Evolutionary conservation across 2,888 invertebrate species (phyloP).

Genomic region (Chirona hameri): DNA sequence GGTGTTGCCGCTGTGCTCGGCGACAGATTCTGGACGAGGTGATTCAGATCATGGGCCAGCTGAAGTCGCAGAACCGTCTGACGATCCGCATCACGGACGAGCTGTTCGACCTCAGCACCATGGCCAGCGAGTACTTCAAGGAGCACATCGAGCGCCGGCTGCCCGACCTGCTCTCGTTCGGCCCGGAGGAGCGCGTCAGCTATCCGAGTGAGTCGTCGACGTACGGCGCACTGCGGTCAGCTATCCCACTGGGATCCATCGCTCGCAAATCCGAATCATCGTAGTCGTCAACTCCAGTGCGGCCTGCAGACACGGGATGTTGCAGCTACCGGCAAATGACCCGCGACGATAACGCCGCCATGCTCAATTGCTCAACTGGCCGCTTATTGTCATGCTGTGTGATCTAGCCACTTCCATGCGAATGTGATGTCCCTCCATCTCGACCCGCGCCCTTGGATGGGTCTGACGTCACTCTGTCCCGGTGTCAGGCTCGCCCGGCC

Average conservation of each 20-base stretch:
- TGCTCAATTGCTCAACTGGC: too few species aligned
- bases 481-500: conserved; percentile 1
- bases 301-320: too few species aligned
- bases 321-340: too few species aligned
- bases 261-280: too few species aligned
- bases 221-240: too few species aligned
- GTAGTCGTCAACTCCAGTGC: too few species aligned
- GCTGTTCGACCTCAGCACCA: conserved; percentile 87
- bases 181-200: conserved; percentile 53
- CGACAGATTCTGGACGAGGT: conserved; percentile 84
- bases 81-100: conserved; percentile 89
- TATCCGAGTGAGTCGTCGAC: conserved; percentile 5
- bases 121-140: conserved; percentile 98
- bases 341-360: too few species aligned
- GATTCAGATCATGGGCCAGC: conserved; percentile 75
- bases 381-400: too few species aligned
- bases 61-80: conserved; percentile 85
- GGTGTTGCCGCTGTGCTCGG: neutral
- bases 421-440: too few species aligned
- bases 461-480: too few species aligned
- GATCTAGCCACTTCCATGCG: too few species aligned
- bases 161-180: conserved; percentile 83
- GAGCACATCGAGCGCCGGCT: conserved; percentile 86
- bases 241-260: neutral
- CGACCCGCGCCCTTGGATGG: too few species aligned